phyloP scores from a whole-genome alignment of 2,888 invertebrate species.

The Diarsia rubi region DNA sequence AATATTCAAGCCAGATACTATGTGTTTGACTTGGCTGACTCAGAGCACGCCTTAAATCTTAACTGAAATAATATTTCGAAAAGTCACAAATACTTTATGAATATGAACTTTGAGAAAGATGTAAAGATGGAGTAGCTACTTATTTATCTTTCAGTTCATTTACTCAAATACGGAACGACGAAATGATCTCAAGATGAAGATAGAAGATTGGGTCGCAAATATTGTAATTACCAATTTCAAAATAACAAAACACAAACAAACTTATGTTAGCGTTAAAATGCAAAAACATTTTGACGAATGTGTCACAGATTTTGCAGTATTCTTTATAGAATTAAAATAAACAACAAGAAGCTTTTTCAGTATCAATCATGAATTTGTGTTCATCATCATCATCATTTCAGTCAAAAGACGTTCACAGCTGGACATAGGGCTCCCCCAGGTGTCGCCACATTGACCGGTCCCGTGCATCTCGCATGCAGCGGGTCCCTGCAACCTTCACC shows the following conservation, averaged over 20 bases:
- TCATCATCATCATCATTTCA: too few relatives aligned
- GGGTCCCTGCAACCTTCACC: too few relatives aligned
- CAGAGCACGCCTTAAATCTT: slow-evolving; percentile 22
- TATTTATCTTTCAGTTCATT: slow-evolving; percentile 25
- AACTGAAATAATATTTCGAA: slow-evolving; percentile 40
- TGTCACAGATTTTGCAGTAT: not conserved
- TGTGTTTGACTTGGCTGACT: slow-evolving; percentile 42
- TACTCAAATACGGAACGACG: not conserved
- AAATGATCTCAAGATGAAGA: not conserved
- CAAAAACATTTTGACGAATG: too few relatives aligned
- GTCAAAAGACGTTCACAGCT: too few relatives aligned
- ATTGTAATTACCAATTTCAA: not conserved
- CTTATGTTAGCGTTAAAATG: not conserved
- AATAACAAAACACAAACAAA: not conserved
- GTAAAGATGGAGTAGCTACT: slow-evolving; percentile 12
- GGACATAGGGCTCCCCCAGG: too few relatives aligned
- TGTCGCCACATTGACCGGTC: too few relatives aligned
- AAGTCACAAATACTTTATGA: slow-evolving; percentile 15
- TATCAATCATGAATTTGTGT: not conserved
- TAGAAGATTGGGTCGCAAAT: not conserved
- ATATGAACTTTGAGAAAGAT: slow-evolving; percentile 11
- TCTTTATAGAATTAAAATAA: too few relatives aligned
- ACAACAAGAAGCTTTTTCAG: too few relatives aligned
- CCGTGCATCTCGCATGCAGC: too few relatives aligned
- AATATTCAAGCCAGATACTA: slow-evolving; percentile 43